Conservation (phyloP, 2,888 invertebrate species). For the Schizaphis graminum region DNA sequence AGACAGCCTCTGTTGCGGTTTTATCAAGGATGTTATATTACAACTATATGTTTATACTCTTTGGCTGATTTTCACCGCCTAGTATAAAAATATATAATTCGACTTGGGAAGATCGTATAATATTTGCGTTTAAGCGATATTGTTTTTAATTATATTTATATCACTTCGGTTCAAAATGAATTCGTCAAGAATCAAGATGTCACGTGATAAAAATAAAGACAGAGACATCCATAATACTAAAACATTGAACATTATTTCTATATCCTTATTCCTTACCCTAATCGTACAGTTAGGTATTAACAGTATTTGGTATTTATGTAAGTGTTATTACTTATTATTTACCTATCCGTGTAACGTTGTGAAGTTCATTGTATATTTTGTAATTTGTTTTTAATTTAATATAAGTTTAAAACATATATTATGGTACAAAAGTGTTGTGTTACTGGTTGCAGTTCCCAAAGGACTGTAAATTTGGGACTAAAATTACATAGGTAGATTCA, state of each 20-base stretch:
- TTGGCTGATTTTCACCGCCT: background rate
- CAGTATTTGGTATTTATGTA: no score
- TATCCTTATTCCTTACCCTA: no score
- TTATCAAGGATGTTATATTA: background rate
- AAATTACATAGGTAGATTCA: background rate
- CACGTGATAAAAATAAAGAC: no score
- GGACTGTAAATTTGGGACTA: background rate
- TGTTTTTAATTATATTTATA: no score
- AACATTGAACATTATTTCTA: no score
- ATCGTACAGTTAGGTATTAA: no score
- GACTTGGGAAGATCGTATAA: no score
- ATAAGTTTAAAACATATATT: background rate
- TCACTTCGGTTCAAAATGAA: no score
- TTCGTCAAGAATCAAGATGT: no score
- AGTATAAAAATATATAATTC: background rate
- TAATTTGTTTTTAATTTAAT: slow-evolving; percentile 16
- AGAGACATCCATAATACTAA: no score
- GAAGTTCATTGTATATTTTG: background rate
- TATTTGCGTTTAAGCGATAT: no score
- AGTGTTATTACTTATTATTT: background rate
- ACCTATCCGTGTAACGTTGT: background rate
- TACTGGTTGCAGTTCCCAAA: background rate
- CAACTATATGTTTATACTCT: background rate
- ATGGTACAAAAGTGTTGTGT: background rate
- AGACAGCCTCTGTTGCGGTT: background rate